phyloP scores from a whole-genome alignment of 2,797 vertebrate species.

The Atherinosoma microstoma region DNA sequence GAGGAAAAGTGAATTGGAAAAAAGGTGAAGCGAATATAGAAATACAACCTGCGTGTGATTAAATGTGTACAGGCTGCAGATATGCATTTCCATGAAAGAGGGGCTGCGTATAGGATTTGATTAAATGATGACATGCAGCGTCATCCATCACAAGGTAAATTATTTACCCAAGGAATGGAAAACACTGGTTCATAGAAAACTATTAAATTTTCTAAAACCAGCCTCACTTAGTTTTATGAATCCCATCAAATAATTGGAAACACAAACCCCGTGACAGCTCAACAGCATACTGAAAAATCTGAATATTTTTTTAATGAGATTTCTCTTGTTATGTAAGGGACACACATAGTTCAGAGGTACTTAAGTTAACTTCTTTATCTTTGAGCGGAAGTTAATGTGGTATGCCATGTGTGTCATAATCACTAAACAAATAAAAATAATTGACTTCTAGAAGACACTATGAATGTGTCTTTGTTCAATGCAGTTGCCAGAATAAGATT shows the following conservation, averaged over 20 bases:
- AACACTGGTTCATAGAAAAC: slow-evolving; percentile 25
- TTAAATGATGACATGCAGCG: slow-evolving; percentile 32
- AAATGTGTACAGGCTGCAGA: slow-evolving; percentile 5
- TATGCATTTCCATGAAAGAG: slow-evolving; percentile 18
- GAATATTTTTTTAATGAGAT: background rate
- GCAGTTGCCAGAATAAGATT: background rate
- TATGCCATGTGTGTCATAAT: background rate
- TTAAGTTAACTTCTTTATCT: background rate
- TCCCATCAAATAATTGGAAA: slow-evolving; percentile 16
- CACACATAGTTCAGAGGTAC: background rate
- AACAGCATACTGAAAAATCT: background rate
- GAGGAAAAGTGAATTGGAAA: slow-evolving; percentile 22
- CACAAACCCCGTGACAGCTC: background rate
- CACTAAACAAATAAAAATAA: too few species aligned
- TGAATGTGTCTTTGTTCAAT: too few species aligned
- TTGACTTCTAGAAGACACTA: too few species aligned
- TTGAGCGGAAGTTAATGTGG: background rate
- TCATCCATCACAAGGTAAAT: slow-evolving; percentile 39
- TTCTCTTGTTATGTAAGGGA: background rate
- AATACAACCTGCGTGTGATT: slow-evolving; percentile 30
- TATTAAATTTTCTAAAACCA: slow-evolving; percentile 21
- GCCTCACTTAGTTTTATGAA: slow-evolving; percentile 5
- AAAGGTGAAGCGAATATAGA: slow-evolving; percentile 14
- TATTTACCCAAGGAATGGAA: slow-evolving; percentile 34
- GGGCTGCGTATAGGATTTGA: slow-evolving; percentile 26